phyloP scores from a whole-genome alignment of 2,113 vertebrate species.

The Redunca redunca region DNA sequence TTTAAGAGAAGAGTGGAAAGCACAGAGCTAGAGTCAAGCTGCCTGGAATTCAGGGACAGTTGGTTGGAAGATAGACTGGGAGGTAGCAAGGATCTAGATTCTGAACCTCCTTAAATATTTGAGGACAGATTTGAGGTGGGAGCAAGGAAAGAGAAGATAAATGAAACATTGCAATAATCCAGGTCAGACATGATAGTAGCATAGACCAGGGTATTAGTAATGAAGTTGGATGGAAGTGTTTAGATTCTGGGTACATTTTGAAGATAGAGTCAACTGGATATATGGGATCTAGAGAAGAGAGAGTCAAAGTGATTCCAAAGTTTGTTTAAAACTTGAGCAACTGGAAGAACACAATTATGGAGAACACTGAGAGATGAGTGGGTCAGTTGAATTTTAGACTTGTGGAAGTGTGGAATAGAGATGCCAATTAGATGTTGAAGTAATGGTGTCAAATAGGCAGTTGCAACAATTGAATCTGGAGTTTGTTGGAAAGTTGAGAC shows the following conservation, averaged over 20 bases:
- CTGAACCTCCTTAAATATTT: neutral
- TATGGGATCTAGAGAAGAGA: neutral
- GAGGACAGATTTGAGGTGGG: neutral
- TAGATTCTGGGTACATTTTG: neutral
- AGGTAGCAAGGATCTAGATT: neutral
- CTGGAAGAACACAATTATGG: neutral
- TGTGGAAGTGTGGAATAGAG: neutral
- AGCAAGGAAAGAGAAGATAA: neutral
- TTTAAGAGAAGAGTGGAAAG: neutral
- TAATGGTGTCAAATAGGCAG: neutral
- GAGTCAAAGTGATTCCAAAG: neutral
- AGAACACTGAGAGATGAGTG: neutral
- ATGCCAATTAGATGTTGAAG: neutral
- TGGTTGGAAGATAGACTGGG: neutral
- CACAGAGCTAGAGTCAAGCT: neutral
- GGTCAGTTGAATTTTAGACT: neutral
- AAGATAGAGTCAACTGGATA: neutral
- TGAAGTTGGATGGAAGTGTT: neutral
- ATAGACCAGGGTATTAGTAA: neutral
- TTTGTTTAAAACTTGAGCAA: neutral
- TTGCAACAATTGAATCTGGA: neutral
- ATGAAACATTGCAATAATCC: neutral
- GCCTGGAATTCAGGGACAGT: neutral
- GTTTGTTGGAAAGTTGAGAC: neutral
- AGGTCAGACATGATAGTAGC: neutral